Evolutionary conservation across 2,888 invertebrate genomes (phyloP).

Genomic region (Dryococelus australis): DNA sequence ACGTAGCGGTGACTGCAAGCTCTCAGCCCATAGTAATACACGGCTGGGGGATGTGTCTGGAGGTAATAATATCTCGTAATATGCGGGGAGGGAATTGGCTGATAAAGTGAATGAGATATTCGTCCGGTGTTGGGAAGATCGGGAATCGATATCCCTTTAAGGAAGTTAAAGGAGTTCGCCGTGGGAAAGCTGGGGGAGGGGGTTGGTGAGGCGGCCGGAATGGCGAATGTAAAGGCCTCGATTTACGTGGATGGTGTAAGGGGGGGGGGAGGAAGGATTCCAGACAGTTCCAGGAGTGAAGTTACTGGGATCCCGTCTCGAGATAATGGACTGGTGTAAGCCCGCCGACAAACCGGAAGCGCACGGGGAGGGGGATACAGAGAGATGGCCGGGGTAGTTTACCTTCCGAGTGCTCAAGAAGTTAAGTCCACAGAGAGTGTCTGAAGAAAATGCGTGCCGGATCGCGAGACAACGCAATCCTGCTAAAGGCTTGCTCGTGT

Average conservation of each 20-base stretch:
- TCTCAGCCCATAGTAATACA: background rate
- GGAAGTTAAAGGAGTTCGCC: background rate
- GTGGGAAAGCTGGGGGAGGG: background rate
- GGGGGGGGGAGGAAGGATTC: background rate
- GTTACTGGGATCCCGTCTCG: slow-evolving; percentile 7
- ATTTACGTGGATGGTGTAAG: background rate
- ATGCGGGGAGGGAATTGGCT: background rate
- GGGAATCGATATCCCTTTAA: slow-evolving; percentile 16
- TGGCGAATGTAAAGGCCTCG: no score
- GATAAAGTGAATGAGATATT: slow-evolving; percentile 16
- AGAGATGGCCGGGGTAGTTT: background rate
- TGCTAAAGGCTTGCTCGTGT: no score
- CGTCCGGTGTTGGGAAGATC: background rate
- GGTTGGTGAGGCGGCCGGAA: no score
- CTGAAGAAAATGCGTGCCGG: background rate
- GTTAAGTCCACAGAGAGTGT: slow-evolving; percentile 7
- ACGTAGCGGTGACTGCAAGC: background rate
- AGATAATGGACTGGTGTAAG: slow-evolving; percentile 6
- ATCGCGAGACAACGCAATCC: no score
- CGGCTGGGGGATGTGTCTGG: background rate
- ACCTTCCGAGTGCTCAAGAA: slow-evolving; percentile 4
- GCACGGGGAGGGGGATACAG: background rate
- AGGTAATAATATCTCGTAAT: background rate
- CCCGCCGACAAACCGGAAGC: slow-evolving; percentile 1
- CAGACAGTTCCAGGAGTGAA: slow-evolving; percentile 10